Base-by-base conservation (phyloP, 2,888 invertebrate species). In the Gymnosoma rotundatum region DNA sequence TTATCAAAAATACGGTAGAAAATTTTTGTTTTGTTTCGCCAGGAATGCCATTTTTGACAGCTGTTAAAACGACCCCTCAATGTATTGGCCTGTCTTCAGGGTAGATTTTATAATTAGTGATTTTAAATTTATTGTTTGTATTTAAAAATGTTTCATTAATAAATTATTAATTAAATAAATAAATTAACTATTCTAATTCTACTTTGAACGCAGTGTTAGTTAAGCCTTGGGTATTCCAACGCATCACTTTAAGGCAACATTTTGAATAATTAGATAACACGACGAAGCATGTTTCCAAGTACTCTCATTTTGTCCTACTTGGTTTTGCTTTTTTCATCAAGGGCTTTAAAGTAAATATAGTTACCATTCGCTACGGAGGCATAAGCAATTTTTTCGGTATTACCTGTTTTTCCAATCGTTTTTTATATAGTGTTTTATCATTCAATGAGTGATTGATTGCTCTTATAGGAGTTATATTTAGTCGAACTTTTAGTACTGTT, bases 261-360 rank as follows among this genome's bases (percentile, higher is more conserved):
- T n/a, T n/a, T n/a, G n/a, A n/a, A n/a, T n/a, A n/a, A n/a, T n/a
- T n/a, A n/a, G n/a, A n/a, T n/a, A n/a, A n/a, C n/a, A n/a, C n/a
- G n/a, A n/a, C n/a, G n/a, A n/a, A n/a, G n/a, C n/a, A n/a, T n/a
- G n/a, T 56, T 64, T 21, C 81, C 64, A 14, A 81, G 64, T 8
- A 81, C 75, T n/a, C n/a, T 58, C 64, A 75, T 14, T 58, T 81
- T 75, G 18, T 75, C 75, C 9, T 70, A 81, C 48, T 81, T 64
- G 2, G 38, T 18, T 50, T 18, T 4, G n/a, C n/a, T n/a, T n/a
- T n/a, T n/a, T 50, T 70, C 75, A 50, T 81, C 63, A 12, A 74
- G 38, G 5, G 74, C 67, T 80, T 74, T 54, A 38, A 74, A 80
- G 63, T 80, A 81, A 12, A 70, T 81, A n/a, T 75, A 4, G 16